A percentile compares a stretch with the other conserved stretches of the same genome.
Conservation (phyloP, 2,113 vertebrate genomes). For the Alligator mississippiensis region DNA sequence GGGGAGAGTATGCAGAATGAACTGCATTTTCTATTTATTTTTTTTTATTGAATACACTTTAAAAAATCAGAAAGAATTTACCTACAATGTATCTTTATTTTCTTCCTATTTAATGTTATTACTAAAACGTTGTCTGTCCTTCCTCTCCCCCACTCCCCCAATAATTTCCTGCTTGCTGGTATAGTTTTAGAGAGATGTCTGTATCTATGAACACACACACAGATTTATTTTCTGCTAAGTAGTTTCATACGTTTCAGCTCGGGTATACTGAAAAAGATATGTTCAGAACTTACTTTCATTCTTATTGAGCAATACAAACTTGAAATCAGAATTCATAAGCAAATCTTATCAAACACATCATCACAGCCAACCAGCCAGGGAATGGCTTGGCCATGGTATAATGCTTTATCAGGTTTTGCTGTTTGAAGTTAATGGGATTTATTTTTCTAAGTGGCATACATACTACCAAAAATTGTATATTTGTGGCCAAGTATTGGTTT, state of each 20-base stretch:
- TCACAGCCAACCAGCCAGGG: background rate
- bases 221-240: background rate
- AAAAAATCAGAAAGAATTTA: background rate
- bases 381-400: background rate
- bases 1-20: background rate
- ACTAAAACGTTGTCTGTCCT: background rate
- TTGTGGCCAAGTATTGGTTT: background rate
- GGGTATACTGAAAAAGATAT: background rate
- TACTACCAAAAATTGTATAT: background rate
- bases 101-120: background rate
- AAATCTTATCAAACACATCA: background rate
- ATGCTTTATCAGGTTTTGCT: background rate
- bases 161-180: background rate
- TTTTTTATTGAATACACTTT: background rate
- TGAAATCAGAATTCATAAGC: too few species aligned
- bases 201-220: too few species aligned
- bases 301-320: too few species aligned
- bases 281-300: background rate
- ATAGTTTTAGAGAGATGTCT: too few species aligned
- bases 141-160: too few species aligned
- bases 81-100: background rate
- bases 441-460: background rate
- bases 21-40: background rate
- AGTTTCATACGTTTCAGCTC: background rate
- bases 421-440: background rate